Percentiles rank a stretch among this genome's conserved stretches.
Conservation (phyloP, 2,113 vertebrate species). For the Chascanopsetta lugubris region DNA sequence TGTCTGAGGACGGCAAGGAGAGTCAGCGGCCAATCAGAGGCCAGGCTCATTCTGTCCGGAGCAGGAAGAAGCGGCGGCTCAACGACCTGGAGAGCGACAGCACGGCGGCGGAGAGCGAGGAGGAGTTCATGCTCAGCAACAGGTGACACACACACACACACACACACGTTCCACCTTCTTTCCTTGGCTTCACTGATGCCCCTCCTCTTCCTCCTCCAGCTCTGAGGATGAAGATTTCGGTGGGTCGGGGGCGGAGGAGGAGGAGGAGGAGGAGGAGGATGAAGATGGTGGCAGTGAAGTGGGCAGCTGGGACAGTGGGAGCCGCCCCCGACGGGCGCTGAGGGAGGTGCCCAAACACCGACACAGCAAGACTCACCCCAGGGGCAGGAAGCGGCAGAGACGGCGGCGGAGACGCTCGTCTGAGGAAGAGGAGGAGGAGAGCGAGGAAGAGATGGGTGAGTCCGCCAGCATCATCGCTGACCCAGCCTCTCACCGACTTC, state of each 20-base stretch:
- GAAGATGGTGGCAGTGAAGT: slow-evolving; percentile 85
- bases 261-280: slow-evolving; percentile 87
- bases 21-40: slow-evolving; percentile 85
- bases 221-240: slow-evolving; percentile 92
- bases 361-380: slow-evolving; percentile 77
- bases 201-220: slow-evolving; percentile 64
- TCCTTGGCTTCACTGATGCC: not conserved
- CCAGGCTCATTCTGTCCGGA: slow-evolving; percentile 77
- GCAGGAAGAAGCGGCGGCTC: slow-evolving; percentile 89
- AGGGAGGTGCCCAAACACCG: slow-evolving; percentile 40
- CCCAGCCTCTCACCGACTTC: not conserved
- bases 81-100: slow-evolving; percentile 97
- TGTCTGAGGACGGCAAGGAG: slow-evolving; percentile 87
- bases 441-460: slow-evolving; percentile 76
- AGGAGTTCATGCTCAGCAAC: slow-evolving; percentile 95
- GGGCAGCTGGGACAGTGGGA: slow-evolving; percentile 80
- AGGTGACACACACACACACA: slow-evolving; percentile 78
- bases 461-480: not conserved
- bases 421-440: slow-evolving; percentile 77
- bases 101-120: slow-evolving; percentile 93
- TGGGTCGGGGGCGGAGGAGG: slow-evolving; percentile 89
- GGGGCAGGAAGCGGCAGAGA: slow-evolving; percentile 75
- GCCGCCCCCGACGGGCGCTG: slow-evolving; percentile 70
- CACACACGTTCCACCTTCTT: not conserved
- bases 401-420: slow-evolving; percentile 76